Base-by-base conservation (phyloP, 2,797 vertebrate genomes). In the Malacoraja senta region DNA sequence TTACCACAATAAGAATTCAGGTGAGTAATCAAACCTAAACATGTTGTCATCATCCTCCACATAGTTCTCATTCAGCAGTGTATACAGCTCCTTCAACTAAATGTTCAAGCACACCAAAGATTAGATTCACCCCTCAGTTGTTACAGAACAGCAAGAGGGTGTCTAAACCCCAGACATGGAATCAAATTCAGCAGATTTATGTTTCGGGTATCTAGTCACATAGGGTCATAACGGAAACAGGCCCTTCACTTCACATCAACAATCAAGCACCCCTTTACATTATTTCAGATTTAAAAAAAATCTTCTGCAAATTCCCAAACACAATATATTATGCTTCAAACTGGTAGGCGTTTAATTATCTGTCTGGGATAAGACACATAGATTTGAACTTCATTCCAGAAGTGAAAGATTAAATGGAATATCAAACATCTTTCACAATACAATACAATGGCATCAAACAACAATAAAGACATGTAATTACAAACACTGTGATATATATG, bases 41-140 rank as follows among this genome's bases (percentile, higher is more conserved):
- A 99, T 99, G 96, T 99, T 99, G 97, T 99, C 99, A 0, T 99
- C 99, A 8, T 99, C 99, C 95, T 99, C 99, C 95, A 99, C 99
- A 0, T 99, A 99, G 95, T 99, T 99, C 96, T 99, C 99, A 0
- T 99, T 99, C 94, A 99, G 97, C 76, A 99, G 97, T 0, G 98
- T 99, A 94, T 99, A 99, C 7, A 99, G 97, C 95, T 99, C 99
- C 93, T 99, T 99, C 53, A 99, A 97, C 99, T 99, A 95, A 19
- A 78, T 58, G 32, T 61, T 81, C 71, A 93, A 35, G 68, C 93
- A 65, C 21, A 93, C 26, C 61, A 1, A 93, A 29, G 71, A 38
- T 74, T 92, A 92, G 61, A 38, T 8, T 26, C 1, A 74, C 10
- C 90, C 58, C 71, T 29, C 68, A 24, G 90, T 19, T 15, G 72